Evolutionary conservation across 2,113 vertebrate genomes (phyloP), one percentile per base, ranked within the genome.

Genomic region (Cinclus mexicanus): DNA sequence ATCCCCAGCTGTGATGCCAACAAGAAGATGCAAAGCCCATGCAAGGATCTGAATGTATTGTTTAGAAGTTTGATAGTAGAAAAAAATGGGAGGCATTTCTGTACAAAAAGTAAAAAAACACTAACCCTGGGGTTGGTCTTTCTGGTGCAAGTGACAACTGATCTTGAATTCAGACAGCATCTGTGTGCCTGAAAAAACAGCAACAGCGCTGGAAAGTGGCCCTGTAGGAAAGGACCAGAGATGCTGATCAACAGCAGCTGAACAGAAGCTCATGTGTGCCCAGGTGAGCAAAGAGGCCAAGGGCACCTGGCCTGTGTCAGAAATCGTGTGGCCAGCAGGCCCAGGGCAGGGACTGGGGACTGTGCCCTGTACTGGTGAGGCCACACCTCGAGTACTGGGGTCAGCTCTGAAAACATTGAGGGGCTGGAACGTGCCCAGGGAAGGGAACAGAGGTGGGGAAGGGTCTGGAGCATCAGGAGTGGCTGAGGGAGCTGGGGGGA

Each of bases 351-450:
- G 77, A n/a, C 33, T 37, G 10, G 35, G 35, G 35, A 37, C 44
- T 75, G 46, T 20, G 68, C 59, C 4, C 1, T n/a, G 35, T 67
- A 50, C 31, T 44, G 67, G 1, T 42, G 37, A 52, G 44, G 44
- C 26, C 59, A 81, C 44, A 53, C 46, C 68, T n/a, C 0, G 2
- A 39, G 33, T 2, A 10, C 42, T 12, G 1, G 0, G 47, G 3
- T 31, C 59, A 41, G 17, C 4, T n/a, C 39, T 67, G 69, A 47
- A 15, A 42, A 28, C 31, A 8, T 0, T 11, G 52, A 46, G 77
- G 52, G 68, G 26, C 31, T 65, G 76, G 25, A 52, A 14, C 0
- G 0, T 20, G 37, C 17, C 26, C 60, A 74, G 56, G 64, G 74
- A 39, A 46, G 39, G 52, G 44, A 81, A 67, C 1, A 14, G 59